Conservation (phyloP, 2,113 vertebrate species). For the Heterochromis multidens region DNA sequence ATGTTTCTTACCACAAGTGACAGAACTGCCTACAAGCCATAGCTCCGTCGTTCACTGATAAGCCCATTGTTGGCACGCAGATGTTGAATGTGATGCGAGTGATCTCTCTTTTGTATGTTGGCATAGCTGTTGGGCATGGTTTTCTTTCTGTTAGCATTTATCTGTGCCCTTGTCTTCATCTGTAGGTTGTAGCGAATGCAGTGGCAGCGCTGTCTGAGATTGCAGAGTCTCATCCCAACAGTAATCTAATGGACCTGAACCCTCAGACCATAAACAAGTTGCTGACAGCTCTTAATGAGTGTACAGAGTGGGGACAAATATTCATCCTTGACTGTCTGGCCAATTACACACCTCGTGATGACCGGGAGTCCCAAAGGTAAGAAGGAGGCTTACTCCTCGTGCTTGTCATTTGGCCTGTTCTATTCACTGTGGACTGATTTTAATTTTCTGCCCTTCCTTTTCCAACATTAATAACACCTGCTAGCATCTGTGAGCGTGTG, state of each 20-base stretch:
- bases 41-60: not conserved
- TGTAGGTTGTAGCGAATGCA: constrained; percentile 94
- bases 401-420: not conserved
- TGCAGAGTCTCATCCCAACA: constrained; percentile 95
- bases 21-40: not conserved
- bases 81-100: not conserved
- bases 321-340: constrained; percentile 98
- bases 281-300: constrained; percentile 94
- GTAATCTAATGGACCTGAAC: constrained; percentile 95
- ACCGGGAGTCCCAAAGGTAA: constrained; percentile 97
- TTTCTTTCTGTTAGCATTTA: not conserved
- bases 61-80: not conserved
- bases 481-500: constrained; percentile 94
- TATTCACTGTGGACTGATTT: not conserved
- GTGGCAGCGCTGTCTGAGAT: constrained; percentile 97
- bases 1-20: not conserved
- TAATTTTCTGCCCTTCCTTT: not conserved
- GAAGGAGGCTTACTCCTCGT: not conserved
- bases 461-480: not conserved
- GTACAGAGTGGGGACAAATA: constrained; percentile 99
- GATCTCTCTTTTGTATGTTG: not conserved
- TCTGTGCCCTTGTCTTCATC: not conserved
- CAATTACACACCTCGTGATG: constrained; percentile 95
- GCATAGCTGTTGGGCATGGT: not conserved
- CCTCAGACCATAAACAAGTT: constrained; percentile 99